Base-by-base conservation (phyloP, 2,888 invertebrate genomes). In the Catocala nupta region DNA sequence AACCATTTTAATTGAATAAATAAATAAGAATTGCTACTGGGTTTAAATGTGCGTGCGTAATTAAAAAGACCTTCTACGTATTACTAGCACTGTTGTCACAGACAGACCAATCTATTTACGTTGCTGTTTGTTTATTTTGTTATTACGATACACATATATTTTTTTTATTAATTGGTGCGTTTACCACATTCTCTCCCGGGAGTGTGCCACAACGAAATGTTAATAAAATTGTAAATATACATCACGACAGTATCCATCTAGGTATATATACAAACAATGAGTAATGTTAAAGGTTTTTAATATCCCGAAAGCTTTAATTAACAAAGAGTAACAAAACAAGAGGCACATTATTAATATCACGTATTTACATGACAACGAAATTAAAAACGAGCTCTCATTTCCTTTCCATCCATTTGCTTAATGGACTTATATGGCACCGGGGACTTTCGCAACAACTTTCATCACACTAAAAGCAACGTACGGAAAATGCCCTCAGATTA, bases 401-500 rank as follows among this genome's bases (percentile, higher is more conserved):
- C 89, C 85, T 86, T 88, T 84, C 77, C 88, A 88, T 90, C 90
- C 92, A 93, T 93, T 92, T 93, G 86, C 88, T 85, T 93, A 93
- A 93, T 92, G 93, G 92, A 90, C 90, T 90, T 90, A 90, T 90
- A 88, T 81, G 89, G 88, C 92, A 88, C 92, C 75, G 83, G 92
- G 92, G 92, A 90, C 87, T 88, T 83, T 82, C 83, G 84, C 85
- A 88, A 84, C 81, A 86, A 93, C 91, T 92, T 93, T 92, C 92
- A 92, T 92, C 91, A 92, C 86, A 91, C 92, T 92, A 92, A 92
- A 93, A 93, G 92, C 92, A 88, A 85, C 89, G 88, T 90, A 91
- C 89, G 86, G 89, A 88, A 90, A 90, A 92, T 90, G 84, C 88
- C 90, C 86, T 85, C 87, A 89, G 89, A 92, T 91, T 93, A 92